Base-by-base conservation (phyloP, 2,113 vertebrate genomes). In the Gracilinanus agilis region DNA sequence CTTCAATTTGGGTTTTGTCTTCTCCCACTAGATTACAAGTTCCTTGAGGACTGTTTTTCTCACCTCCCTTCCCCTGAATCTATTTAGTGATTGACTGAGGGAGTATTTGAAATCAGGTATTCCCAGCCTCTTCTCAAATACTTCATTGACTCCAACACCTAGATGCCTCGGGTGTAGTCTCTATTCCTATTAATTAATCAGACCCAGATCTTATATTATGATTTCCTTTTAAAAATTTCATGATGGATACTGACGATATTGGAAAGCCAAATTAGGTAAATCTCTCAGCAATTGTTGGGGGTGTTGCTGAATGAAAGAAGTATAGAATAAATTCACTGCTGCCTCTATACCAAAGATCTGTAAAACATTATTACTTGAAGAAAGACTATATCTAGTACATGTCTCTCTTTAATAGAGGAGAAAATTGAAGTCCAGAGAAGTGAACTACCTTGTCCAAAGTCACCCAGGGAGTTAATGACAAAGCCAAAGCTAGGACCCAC, bases 61-160 rank as follows among this genome's bases (percentile, higher is more conserved):
- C 40, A 2, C 5, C 0, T 1, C 12, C 29, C 34, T 34, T 25
- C 8, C 19, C n/a, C n/a, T n/a, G n/a, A n/a, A n/a, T n/a, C n/a
- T n/a, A 13, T 5, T 75, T 75, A 7, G n/a, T n/a, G 16, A 21
- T n/a, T 40, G 4, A n/a, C 5, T 75, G 34, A n/a, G 6, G 61
- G 29, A 67, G 11, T 4, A 75, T 75, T 75, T 75, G 13, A n/a
- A 75, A 75, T n/a, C 67, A 83, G 40, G 40, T 40, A 13, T n/a
- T 23, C 67, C 67, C n/a, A 83, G 1, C n/a, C 34, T 27, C 19
- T n/a, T 40, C 25, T 83, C n/a, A 83, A 11, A 49, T 16, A 6
- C 19, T 83, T 9, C 40, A n/a, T 83, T 19, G 7, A 40, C 34
- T 40, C 1, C 19, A 83, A 9, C 7, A 83, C 16, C n/a, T 40